phyloP scores from a whole-genome alignment of 2,113 vertebrate genomes.

The Suricata suricatta region DNA sequence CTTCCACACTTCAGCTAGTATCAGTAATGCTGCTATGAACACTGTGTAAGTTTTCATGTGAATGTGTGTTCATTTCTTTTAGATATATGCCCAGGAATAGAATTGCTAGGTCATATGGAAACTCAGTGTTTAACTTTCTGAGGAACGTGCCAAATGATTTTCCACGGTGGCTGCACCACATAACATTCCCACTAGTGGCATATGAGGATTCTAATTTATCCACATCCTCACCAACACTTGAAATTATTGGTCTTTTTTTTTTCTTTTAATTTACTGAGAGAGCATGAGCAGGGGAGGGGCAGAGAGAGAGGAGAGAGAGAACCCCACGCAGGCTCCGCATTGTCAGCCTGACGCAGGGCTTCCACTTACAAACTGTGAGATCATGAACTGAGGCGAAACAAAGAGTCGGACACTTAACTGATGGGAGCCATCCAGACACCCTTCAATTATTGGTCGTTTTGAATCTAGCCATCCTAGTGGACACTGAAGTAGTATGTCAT shows the following conservation, averaged over 20 bases:
- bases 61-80: background rate
- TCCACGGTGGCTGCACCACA: background rate
- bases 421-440: too few relatives aligned
- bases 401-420: too few relatives aligned
- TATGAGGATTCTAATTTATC: background rate
- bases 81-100: background rate
- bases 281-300: too few relatives aligned
- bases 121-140: background rate
- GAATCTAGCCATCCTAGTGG: background rate
- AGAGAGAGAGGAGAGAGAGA: too few relatives aligned
- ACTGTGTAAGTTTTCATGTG: background rate
- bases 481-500: background rate
- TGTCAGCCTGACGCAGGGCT: too few relatives aligned
- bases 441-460: background rate
- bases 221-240: background rate
- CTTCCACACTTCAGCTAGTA: background rate
- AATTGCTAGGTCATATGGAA: background rate
- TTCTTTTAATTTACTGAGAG: too few relatives aligned
- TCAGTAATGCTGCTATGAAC: background rate
- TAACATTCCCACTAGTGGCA: background rate
- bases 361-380: too few relatives aligned
- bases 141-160: background rate
- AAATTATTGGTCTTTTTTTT: background rate
- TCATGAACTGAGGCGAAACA: too few relatives aligned
- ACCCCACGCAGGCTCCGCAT: too few relatives aligned